Percentiles rank a stretch among this genome's conserved stretches.
Conservation (phyloP, 2,888 invertebrate species). For the Polydrusus cervinus region DNA sequence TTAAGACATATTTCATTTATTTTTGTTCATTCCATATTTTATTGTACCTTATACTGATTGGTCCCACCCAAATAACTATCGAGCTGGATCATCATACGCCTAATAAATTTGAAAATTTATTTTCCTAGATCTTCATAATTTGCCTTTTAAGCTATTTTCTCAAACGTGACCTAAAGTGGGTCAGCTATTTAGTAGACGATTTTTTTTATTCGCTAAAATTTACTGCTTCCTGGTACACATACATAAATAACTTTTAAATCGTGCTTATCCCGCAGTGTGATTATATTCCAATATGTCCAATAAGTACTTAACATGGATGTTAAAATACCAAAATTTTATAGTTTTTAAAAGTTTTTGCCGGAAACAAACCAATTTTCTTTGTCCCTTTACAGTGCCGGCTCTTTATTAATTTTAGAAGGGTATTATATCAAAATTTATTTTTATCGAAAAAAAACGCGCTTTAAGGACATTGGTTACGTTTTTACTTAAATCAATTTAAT, state of each 20-base stretch:
- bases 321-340: background rate
- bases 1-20: too few species aligned
- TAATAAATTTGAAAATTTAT: slow-evolving; percentile 37
- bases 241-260: slow-evolving; percentile 31
- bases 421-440: too few species aligned
- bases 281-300: background rate
- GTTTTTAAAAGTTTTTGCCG: background rate
- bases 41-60: too few species aligned
- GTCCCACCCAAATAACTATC: slow-evolving; percentile 29
- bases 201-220: slow-evolving; percentile 23
- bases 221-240: slow-evolving; percentile 14
- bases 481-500: too few species aligned
- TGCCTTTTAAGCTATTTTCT: background rate
- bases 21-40: too few species aligned
- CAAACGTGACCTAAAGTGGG: slow-evolving; percentile 12
- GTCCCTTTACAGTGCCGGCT: too few species aligned
- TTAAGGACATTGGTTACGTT: too few species aligned
- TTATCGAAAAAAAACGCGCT: too few species aligned
- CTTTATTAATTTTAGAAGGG: too few species aligned
- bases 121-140: background rate
- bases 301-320: too few species aligned
- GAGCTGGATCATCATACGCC: slow-evolving; percentile 16
- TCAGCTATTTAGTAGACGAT: slow-evolving; percentile 14
- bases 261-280: slow-evolving; percentile 28
- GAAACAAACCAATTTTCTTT: too few species aligned